Evolutionary conservation across 1,140 invertebrate genomes (phyloP).

Genomic region (Neoseiulus cucumeris): DNA sequence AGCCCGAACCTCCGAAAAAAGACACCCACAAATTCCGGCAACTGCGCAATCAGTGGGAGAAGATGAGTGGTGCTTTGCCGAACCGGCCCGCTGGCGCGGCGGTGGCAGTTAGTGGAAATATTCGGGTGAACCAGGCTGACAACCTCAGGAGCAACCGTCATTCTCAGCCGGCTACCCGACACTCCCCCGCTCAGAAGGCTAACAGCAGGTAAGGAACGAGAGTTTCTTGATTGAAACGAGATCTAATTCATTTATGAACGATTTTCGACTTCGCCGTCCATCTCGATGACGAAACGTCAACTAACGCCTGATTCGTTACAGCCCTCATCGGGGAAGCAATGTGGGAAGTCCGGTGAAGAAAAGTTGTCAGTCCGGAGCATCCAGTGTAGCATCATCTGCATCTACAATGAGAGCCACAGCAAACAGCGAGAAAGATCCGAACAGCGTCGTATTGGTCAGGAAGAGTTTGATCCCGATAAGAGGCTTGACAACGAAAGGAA

Average conservation of each 20-base stretch:
- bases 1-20: conserved; percentile 8
- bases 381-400: conserved; percentile 1
- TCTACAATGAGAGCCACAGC: neutral
- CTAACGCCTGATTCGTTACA: neutral
- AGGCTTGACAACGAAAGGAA: neutral
- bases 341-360: neutral
- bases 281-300: neutral
- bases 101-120: neutral
- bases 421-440: neutral
- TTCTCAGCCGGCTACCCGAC: conserved; percentile 2
- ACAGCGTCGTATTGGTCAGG: neutral
- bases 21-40: conserved; percentile 9
- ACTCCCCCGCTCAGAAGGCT: conserved; percentile 3
- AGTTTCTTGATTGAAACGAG: neutral
- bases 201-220: neutral
- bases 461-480: conserved; percentile 10
- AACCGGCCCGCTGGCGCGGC: neutral
- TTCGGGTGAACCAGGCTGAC: neutral
- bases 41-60: conserved; percentile 1
- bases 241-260: neutral
- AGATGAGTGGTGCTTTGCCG: neutral
- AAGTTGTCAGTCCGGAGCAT: neutral
- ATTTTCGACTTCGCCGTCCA: neutral
- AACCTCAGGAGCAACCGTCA: conserved; percentile 1
- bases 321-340: neutral